These are phyloP conservation scores for Chouioia cunea DNA, from an alignment of 2,888 invertebrate genomes.

Conservation along the genomic window DNA sequence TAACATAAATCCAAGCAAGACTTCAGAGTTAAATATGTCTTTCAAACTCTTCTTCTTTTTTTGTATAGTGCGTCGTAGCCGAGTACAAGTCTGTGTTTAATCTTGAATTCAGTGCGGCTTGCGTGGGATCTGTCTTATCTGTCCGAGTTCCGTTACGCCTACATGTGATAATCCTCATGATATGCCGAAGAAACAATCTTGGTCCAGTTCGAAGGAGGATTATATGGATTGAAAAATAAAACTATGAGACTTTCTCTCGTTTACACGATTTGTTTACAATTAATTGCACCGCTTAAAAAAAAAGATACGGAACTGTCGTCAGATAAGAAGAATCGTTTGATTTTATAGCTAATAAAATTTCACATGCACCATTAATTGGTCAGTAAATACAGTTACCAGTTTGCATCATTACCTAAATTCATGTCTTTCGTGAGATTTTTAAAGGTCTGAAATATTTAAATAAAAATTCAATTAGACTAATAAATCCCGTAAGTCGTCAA, in stretches of 20 bases:
- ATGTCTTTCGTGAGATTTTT: too few relatives aligned
- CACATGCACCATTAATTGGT: too few relatives aligned
- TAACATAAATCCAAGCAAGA: background rate
- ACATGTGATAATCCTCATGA: slow-evolving; percentile 53
- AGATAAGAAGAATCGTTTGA: too few relatives aligned
- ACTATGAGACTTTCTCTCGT: background rate
- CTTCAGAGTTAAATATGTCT: slow-evolving; percentile 29
- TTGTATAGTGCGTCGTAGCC: slow-evolving; percentile 4
- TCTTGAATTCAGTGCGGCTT: slow-evolving; percentile 27
- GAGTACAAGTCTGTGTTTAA: slow-evolving; percentile 33
- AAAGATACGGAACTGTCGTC: too few relatives aligned
- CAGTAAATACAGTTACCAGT: too few relatives aligned
- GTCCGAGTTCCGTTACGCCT: slow-evolving; percentile 51
- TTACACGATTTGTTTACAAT: too few relatives aligned
- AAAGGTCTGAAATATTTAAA: too few relatives aligned
- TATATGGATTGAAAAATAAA: slow-evolving; percentile 21
- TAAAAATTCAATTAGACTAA: too few relatives aligned
- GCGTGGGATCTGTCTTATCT: slow-evolving; percentile 45
- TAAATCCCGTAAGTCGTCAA: too few relatives aligned
- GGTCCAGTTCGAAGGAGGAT: slow-evolving; percentile 33
- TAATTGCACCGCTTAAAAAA: too few relatives aligned
- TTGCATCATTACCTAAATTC: too few relatives aligned
- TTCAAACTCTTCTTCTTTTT: slow-evolving; percentile 13
- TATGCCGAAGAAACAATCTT: slow-evolving; percentile 45
- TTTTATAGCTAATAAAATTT: too few relatives aligned